Percentiles rank a stretch among this genome's conserved stretches.
Conservation (phyloP, 2,888 invertebrate species). For the Oligia fasciuncula region DNA sequence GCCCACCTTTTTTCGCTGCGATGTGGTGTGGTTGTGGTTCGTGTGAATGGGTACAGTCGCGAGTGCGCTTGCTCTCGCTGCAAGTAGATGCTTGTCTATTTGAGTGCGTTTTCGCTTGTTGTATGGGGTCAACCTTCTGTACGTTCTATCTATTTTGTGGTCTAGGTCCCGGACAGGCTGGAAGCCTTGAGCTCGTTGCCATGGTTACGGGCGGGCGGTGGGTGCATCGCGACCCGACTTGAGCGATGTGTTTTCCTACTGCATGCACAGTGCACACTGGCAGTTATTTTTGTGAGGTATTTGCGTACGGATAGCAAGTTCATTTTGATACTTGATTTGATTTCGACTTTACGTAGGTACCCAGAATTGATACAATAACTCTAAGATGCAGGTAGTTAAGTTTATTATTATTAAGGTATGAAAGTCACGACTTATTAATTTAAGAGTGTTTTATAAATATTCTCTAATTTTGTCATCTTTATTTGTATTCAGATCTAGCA, state of each 20-base stretch:
- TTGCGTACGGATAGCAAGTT: slow-evolving; percentile 8
- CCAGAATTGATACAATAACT: background rate
- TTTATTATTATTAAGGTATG: background rate
- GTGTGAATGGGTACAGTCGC: background rate
- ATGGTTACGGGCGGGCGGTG: slow-evolving; percentile 47
- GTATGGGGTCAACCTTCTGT: slow-evolving; percentile 9
- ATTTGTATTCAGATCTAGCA: background rate
- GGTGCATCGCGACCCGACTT: slow-evolving; percentile 35
- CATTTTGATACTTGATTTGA: background rate
- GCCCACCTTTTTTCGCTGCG: background rate
- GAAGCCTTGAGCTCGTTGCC: slow-evolving; percentile 42
- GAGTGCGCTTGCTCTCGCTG: background rate
- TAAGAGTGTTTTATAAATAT: background rate
- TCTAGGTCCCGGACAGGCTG: slow-evolving; percentile 36
- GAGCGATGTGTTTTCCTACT: slow-evolving; percentile 44
- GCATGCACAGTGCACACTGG: slow-evolving; percentile 40
- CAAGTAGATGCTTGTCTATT: background rate
- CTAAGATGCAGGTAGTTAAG: background rate
- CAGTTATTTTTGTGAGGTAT: slow-evolving; percentile 5
- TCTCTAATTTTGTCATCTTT: background rate
- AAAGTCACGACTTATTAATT: no score
- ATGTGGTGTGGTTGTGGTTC: background rate
- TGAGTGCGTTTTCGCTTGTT: background rate
- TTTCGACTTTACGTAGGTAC: background rate
- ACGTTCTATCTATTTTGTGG: slow-evolving; percentile 4